These are phyloP conservation scores for Opisthograptis luteolata DNA, from an alignment of 2,888 invertebrate genomes.

Conservation along the genomic window DNA sequence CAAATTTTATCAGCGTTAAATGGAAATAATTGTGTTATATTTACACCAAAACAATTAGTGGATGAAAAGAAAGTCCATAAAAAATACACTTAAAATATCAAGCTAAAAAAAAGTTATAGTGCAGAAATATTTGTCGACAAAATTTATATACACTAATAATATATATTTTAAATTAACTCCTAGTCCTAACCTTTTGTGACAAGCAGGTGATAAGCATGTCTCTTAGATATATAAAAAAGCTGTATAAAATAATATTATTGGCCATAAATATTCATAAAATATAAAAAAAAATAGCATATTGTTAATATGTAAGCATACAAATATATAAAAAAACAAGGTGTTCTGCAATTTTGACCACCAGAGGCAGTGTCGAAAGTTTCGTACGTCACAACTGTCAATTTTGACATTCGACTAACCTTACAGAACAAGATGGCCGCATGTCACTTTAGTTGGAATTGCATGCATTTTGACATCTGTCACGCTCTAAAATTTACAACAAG, in stretches of 20 bases:
- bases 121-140: too few relatives aligned
- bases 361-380: constrained; percentile 21
- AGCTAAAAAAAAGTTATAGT: not conserved
- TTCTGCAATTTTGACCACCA: constrained; percentile 40
- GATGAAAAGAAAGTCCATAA: not conserved
- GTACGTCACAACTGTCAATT: constrained; percentile 53
- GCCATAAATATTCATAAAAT: constrained; percentile 1
- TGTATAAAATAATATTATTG: not conserved
- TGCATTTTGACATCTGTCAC: constrained; percentile 77
- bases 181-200: constrained; percentile 1
- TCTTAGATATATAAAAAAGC: not conserved
- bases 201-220: constrained; percentile 7
- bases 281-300: constrained; percentile 16
- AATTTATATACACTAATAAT: too few relatives aligned
- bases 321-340: constrained; percentile 38
- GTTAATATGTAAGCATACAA: constrained; percentile 33
- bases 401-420: constrained; percentile 75
- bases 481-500: constrained; percentile 73
- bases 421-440: constrained; percentile 71
- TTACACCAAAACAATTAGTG: not conserved
- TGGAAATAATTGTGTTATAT: not conserved
- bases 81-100: not conserved
- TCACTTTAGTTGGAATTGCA: constrained; percentile 73
- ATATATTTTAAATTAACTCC: too few relatives aligned
- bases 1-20: not conserved